Evolutionary conservation across 2,888 invertebrate species (phyloP).

Genomic region (Palloptera scutellata): DNA sequence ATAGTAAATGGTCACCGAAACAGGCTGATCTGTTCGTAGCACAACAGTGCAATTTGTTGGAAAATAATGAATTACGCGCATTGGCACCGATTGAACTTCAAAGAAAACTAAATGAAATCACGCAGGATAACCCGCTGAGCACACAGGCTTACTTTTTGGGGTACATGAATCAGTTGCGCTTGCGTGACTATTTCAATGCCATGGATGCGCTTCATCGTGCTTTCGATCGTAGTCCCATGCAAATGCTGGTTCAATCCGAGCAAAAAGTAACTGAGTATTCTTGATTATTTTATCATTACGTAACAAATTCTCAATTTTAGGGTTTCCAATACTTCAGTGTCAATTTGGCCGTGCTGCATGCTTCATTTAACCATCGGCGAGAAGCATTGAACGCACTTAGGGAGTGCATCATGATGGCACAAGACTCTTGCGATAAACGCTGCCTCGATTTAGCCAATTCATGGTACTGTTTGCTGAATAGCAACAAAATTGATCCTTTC

Average conservation of each 20-base stretch:
- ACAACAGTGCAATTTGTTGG: slow-evolving; percentile 83
- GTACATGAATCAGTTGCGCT: slow-evolving; percentile 86
- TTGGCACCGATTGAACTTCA: slow-evolving; percentile 80
- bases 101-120: slow-evolving; percentile 64
- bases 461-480: slow-evolving; percentile 74
- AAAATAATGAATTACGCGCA: slow-evolving; percentile 83
- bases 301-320: slow-evolving; percentile 21
- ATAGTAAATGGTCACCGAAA: slow-evolving; percentile 82
- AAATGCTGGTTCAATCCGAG: slow-evolving; percentile 80
- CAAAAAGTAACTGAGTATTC: slow-evolving; percentile 54
- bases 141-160: slow-evolving; percentile 78
- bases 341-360: slow-evolving; percentile 89
- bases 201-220: slow-evolving; percentile 67
- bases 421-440: slow-evolving; percentile 85
- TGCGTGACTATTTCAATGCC: slow-evolving; percentile 79
- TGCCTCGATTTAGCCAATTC: slow-evolving; percentile 86
- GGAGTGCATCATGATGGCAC: slow-evolving; percentile 87
- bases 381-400: slow-evolving; percentile 83
- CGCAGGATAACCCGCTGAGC: slow-evolving; percentile 60
- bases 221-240: slow-evolving; percentile 76
- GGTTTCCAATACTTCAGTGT: slow-evolving; percentile 87
- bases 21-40: slow-evolving; percentile 91
- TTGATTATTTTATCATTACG: slow-evolving; percentile 53
- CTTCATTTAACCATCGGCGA: slow-evolving; percentile 76
- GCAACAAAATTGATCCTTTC: slow-evolving; percentile 68